A percentile compares a stretch with the other conserved stretches of the same genome.
phyloP scores from a whole-genome alignment of 2,113 vertebrate genomes.

The Lagopus muta region DNA sequence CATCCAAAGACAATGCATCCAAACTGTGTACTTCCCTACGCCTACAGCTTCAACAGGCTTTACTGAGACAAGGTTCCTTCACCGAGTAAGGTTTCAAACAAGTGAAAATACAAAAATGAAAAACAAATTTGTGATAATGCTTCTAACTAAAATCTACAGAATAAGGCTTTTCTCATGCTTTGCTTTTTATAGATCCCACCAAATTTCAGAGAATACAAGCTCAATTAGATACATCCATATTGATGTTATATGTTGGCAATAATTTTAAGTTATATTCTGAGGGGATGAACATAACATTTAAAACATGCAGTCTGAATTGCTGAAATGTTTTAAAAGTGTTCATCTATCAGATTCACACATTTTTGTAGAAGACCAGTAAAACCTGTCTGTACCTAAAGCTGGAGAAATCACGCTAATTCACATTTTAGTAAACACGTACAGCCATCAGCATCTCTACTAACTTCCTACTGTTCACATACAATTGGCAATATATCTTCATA shows the following conservation, averaged over 20 bases:
- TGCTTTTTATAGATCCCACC: not conserved
- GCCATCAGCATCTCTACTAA: not conserved
- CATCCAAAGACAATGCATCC: accelerated
- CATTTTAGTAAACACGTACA: not conserved
- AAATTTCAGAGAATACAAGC: not conserved
- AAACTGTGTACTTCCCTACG: not conserved
- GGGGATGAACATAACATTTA: not conserved
- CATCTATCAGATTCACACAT: not conserved
- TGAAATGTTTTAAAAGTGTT: not conserved
- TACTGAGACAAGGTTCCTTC: not conserved
- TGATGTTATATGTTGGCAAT: not conserved
- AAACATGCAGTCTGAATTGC: not conserved
- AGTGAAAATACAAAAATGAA: not conserved
- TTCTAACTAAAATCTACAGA: not conserved
- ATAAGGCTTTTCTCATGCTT: not conserved
- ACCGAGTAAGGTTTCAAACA: not conserved
- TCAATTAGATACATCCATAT: not conserved
- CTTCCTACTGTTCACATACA: not conserved
- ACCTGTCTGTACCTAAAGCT: not conserved
- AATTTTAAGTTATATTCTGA: not conserved
- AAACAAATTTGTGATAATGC: not conserved
- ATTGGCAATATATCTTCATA: not conserved
- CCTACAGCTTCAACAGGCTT: not conserved
- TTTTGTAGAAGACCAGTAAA: not conserved
- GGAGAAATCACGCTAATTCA: not conserved